Evolutionary conservation across 2,888 invertebrate species (phyloP).

Genomic region (Heliconius ethilla): DNA sequence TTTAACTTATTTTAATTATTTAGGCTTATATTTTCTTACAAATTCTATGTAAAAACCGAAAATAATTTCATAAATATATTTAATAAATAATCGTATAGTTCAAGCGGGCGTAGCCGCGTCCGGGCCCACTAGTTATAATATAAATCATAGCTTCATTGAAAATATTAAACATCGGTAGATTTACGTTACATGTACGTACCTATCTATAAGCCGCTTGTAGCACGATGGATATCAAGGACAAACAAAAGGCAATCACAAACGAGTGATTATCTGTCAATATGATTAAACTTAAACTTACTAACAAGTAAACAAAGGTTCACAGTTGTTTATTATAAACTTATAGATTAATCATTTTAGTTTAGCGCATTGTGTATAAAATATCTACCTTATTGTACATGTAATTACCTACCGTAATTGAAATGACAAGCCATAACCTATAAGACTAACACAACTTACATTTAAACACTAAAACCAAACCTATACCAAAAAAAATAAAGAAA

Average conservation of each 20-base stretch:
- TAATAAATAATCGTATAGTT: too few relatives aligned
- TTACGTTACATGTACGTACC: too few relatives aligned
- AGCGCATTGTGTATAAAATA: background rate
- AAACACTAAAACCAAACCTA: background rate
- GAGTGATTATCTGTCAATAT: constrained; percentile 4
- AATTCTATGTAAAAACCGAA: too few relatives aligned
- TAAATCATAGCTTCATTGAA: background rate
- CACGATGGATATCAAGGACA: constrained; percentile 3
- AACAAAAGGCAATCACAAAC: background rate
- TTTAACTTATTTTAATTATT: too few relatives aligned
- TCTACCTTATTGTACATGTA: too few relatives aligned
- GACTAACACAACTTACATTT: background rate
- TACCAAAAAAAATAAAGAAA: background rate
- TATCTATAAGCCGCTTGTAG: background rate
- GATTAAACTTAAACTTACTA: background rate
- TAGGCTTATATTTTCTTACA: too few relatives aligned
- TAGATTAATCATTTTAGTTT: background rate
- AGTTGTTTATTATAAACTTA: background rate
- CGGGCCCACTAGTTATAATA: too few relatives aligned
- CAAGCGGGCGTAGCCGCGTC: too few relatives aligned
- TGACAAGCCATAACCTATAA: background rate
- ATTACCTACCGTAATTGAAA: background rate
- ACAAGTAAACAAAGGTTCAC: background rate
- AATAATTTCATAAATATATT: too few relatives aligned
- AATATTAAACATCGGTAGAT: background rate